phyloP scores from a whole-genome alignment of 2,113 vertebrate genomes.

The Neodon shergylaensis region DNA sequence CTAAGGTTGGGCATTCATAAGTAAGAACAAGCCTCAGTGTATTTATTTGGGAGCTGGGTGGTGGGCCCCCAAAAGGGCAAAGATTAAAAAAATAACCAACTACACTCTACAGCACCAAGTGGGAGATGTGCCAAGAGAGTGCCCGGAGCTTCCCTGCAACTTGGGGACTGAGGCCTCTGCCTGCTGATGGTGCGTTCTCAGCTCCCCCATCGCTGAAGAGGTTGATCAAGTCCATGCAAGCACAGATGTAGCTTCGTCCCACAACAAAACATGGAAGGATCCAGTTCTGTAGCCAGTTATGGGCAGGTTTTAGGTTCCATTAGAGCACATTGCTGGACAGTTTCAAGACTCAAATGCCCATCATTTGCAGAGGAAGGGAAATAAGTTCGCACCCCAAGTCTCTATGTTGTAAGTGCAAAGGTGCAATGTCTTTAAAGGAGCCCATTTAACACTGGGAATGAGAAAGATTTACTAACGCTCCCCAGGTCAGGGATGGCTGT shows the following conservation, averaged over 20 bases:
- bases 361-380: background rate
- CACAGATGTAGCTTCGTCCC: background rate
- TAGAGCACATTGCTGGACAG: background rate
- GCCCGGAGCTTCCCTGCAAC: background rate
- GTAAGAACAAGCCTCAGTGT: too few relatives aligned
- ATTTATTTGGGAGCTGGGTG: too few relatives aligned
- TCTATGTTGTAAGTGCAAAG: background rate
- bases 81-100: too few relatives aligned
- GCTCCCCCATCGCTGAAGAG: background rate
- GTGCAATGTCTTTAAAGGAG: background rate
- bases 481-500: background rate
- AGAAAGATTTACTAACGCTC: slow-evolving; percentile 6
- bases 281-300: background rate
- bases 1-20: too few relatives aligned
- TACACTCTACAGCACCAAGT: background rate
- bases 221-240: background rate
- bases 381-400: background rate
- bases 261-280: background rate
- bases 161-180: background rate
- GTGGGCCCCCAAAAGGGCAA: too few relatives aligned
- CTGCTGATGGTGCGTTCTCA: background rate
- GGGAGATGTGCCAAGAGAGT: background rate
- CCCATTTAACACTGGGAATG: background rate
- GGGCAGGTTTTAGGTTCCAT: background rate
- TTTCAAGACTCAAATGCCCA: background rate